Conservation (phyloP, 2,888 invertebrate species). For the Polia nebulosa region DNA sequence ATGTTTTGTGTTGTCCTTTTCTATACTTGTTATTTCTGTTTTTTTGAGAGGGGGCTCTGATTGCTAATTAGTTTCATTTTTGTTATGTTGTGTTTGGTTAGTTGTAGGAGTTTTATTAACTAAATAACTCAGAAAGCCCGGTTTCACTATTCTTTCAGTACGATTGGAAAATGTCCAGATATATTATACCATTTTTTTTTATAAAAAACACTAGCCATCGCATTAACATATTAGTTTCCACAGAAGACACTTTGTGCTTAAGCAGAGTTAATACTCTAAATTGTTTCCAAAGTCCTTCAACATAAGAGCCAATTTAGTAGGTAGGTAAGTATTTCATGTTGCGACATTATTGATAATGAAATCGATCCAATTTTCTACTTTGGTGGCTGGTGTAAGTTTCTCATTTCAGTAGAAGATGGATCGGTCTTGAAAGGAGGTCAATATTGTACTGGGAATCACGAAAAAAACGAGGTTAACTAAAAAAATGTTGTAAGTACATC, state of each 20-base stretch:
- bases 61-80: no score
- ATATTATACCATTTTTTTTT: no score
- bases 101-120: no score
- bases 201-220: neutral
- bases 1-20: no score
- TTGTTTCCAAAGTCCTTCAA: neutral
- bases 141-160: no score
- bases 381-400: neutral
- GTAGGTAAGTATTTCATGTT: neutral
- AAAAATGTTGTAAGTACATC: conserved; percentile 15
- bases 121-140: no score
- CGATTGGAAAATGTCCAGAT: no score
- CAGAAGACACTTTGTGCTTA: neutral
- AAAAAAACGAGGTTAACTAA: conserved; percentile 13
- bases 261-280: neutral
- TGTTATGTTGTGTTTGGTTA: no score
- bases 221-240: neutral
- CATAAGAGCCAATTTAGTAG: conserved; percentile 11
- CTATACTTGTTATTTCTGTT: no score
- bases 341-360: conserved; percentile 12
- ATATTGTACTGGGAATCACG: conserved; percentile 3
- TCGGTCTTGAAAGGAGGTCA: conserved; percentile 11
- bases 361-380: conserved; percentile 5
- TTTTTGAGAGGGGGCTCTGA: no score
- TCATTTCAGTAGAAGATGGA: conserved; percentile 12